Evolutionary conservation across 1,140 invertebrate genomes (phyloP).

Genomic region (Drosophila equinoxialis): DNA sequence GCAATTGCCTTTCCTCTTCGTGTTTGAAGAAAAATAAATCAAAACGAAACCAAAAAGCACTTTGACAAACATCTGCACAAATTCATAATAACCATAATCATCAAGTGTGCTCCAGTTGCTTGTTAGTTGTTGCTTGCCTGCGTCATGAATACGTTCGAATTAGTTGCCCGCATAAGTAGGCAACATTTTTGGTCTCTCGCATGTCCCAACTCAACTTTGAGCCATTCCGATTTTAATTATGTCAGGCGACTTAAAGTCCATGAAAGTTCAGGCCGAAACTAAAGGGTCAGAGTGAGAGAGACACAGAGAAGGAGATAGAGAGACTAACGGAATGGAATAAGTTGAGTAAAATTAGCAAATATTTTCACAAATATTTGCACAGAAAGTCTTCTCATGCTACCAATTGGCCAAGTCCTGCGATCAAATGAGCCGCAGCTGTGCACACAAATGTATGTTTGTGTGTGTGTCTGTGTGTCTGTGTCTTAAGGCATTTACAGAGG

Average conservation of each 20-base stretch:
- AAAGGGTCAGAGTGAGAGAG: neutral
- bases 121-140: neutral
- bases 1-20: too few species aligned
- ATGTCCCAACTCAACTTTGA: neutral
- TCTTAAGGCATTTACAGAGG: conserved; percentile 36
- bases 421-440: conserved; percentile 78
- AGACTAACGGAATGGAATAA: conserved; percentile 14
- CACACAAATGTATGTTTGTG: conserved; percentile 50
- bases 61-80: neutral
- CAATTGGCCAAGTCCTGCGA: conserved; percentile 70
- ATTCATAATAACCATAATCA: conserved; percentile 1
- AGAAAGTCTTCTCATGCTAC: conserved; percentile 46
- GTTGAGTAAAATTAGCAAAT: conserved; percentile 72
- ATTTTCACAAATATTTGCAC: conserved; percentile 68
- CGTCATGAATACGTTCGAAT: neutral
- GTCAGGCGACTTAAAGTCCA: conserved; percentile 16
- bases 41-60: neutral
- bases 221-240: conserved; percentile 45
- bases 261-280: conserved; percentile 18
- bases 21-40: too few species aligned
- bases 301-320: neutral
- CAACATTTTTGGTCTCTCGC: neutral
- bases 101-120: neutral
- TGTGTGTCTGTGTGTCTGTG: neutral
- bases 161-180: conserved; percentile 44